Conservation (phyloP, 2,888 invertebrate genomes). For the Chirona hameri region DNA sequence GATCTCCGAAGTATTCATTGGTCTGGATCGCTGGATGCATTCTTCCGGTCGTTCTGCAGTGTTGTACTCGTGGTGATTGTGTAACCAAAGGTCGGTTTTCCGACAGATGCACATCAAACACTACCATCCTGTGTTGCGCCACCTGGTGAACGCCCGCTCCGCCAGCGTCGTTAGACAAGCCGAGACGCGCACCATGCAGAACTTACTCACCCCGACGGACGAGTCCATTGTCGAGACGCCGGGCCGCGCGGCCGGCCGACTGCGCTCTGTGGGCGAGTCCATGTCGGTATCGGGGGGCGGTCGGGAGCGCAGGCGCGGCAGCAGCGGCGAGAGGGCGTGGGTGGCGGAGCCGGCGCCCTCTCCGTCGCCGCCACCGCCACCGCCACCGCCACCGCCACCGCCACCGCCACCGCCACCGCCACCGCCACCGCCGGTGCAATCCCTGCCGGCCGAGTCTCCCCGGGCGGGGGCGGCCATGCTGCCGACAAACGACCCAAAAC, state of each 20-base stretch:
- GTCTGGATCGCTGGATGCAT: too few species aligned
- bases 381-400: background rate
- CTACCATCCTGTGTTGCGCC: constrained; percentile 77
- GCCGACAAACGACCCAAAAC: constrained; percentile 76
- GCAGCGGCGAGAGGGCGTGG: background rate
- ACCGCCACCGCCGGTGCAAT: background rate
- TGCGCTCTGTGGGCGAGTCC: background rate
- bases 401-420: background rate
- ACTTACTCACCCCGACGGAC: constrained; percentile 48
- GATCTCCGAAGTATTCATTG: too few species aligned
- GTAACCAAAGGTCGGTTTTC: too few species aligned
- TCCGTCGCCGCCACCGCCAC: background rate
- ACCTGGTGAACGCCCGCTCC: constrained; percentile 67
- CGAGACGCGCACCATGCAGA: constrained; percentile 69
- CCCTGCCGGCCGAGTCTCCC: background rate
- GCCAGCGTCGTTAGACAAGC: constrained; percentile 84
- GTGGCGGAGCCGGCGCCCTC: background rate
- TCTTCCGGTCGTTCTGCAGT: too few species aligned
- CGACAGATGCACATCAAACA: constrained; percentile 83
- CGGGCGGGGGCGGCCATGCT: constrained; percentile 45
- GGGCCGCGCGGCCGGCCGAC: background rate
- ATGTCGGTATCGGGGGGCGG: background rate
- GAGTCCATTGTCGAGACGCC: constrained; percentile 35
- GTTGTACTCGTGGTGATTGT: too few species aligned
- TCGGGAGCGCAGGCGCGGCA: background rate